Percentiles rank a stretch among this genome's conserved stretches.
phyloP scores from a whole-genome alignment of 2,888 invertebrate species.

The Hirtodrosophila confusa region DNA sequence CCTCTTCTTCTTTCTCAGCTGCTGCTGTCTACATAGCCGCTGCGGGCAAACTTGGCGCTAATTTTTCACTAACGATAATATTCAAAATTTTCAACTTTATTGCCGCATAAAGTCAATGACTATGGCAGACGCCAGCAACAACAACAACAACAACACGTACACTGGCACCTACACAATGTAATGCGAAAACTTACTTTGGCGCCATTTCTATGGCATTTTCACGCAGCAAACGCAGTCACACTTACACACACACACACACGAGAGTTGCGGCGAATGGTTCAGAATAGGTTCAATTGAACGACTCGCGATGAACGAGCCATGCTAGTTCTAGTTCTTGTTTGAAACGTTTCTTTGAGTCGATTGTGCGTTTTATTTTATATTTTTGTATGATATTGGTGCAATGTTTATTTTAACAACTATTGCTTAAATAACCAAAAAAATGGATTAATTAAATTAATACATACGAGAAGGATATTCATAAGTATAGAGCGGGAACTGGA shows the following conservation, averaged over 20 bases:
- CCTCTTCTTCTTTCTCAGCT: neutral
- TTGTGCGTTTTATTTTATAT: too few relatives aligned
- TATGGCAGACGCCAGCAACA: constrained; percentile 33
- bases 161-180: constrained; percentile 23
- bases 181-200: constrained; percentile 71
- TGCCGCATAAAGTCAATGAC: constrained; percentile 74
- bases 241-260: neutral
- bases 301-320: too few relatives aligned
- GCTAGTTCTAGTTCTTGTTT: too few relatives aligned
- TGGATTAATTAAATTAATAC: too few relatives aligned
- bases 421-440: too few relatives aligned
- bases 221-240: constrained; percentile 23
- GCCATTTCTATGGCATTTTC: constrained; percentile 69
- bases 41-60: constrained; percentile 67
- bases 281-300: too few relatives aligned
- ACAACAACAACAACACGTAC: constrained; percentile 7
- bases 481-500: too few relatives aligned
- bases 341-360: too few relatives aligned
- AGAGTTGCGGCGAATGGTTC: neutral
- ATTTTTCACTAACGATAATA: constrained; percentile 80
- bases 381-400: too few relatives aligned
- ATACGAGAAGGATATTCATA: too few relatives aligned
- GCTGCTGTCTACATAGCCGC: constrained; percentile 5
- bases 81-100: constrained; percentile 80
- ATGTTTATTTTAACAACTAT: too few relatives aligned